Evolutionary conservation across 2,797 vertebrate species (phyloP).

Genomic region (Glyptemys insculpta): DNA sequence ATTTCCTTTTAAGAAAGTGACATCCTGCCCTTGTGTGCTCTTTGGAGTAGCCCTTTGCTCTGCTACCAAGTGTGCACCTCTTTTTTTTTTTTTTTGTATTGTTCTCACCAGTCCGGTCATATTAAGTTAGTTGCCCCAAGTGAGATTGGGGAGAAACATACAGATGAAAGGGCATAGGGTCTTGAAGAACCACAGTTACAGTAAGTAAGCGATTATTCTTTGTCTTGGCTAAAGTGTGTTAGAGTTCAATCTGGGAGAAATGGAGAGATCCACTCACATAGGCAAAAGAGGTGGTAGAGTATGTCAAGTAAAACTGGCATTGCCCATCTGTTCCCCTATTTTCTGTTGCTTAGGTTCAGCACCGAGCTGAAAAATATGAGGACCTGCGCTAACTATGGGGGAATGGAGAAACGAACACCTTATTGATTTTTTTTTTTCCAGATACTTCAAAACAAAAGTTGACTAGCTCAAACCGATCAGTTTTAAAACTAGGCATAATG

Average conservation of each 20-base stretch:
- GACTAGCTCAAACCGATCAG: background rate
- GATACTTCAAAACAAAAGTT: background rate
- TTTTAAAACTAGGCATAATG: background rate
- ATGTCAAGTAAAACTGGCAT: background rate
- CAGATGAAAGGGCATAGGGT: background rate
- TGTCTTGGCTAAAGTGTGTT: background rate
- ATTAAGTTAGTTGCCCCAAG: background rate
- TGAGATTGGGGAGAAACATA: background rate
- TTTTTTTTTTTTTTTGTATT: too few relatives aligned
- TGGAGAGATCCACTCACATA: background rate
- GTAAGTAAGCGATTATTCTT: background rate
- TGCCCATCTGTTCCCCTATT: background rate
- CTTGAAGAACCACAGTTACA: background rate
- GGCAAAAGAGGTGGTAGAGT: background rate
- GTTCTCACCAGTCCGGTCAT: too few relatives aligned
- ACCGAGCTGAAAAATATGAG: background rate
- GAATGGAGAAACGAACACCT: background rate
- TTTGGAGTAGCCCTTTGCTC: too few relatives aligned
- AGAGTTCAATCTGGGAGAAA: background rate
- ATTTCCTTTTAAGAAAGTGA: too few relatives aligned
- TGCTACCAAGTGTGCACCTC: too few relatives aligned
- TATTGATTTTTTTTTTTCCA: background rate
- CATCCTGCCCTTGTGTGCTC: too few relatives aligned
- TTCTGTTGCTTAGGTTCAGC: background rate
- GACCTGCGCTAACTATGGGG: background rate